Evolutionary conservation across 92 coral and sea anemone genomes (phyloP), one percentile per base, ranked within the genome.

Genomic region (Palythoa heliodiscus): DNA sequence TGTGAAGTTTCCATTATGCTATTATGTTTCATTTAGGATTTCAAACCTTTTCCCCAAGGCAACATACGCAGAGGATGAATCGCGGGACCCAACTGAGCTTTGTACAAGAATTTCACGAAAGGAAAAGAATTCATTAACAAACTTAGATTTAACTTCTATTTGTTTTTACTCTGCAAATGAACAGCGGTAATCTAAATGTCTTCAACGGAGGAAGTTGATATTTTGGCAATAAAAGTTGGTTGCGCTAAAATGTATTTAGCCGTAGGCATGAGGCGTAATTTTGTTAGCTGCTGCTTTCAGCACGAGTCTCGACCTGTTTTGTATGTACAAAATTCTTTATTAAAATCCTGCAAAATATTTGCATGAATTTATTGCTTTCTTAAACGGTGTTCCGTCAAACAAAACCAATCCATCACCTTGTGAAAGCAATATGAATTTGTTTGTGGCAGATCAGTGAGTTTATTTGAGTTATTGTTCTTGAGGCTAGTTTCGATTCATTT

Each of bases 261-360:
- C 11, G 83, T 35, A 54, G 66, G 37, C 71, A 60, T 78, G 35
- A 80, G 39, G 58, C 75, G 58, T 80, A 43, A 47, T 64, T 20
- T 25, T 68, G 43, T 24, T 67, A 70, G 48, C 0, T 22, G 4
- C 19, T 19, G 58, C 61, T 80, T 80, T 80, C 84, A 67, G 73
- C 84, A 48, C 53, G 61, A 12, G 13, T 24, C 7, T 23, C 47
- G 52, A 52, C 60, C 84, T 80, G 84, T 80, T 80, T 80, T 80
- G 84, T 64, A 67, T 80, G 66, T 66, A 17, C 38, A 67, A 23
- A 24, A 78, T 8, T 63, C 47, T 16, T 52, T 66, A 43, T 40
- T 20, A 14, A 14, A 29, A 50, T 47, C 16, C 43, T 60, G 15
- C 50, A 35, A 48, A 63, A 15, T 64, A 23, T 39, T 40, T 66